Evolutionary conservation across 1,140 invertebrate species (phyloP).

Genomic region (Lysiphlebus fabarum): DNA sequence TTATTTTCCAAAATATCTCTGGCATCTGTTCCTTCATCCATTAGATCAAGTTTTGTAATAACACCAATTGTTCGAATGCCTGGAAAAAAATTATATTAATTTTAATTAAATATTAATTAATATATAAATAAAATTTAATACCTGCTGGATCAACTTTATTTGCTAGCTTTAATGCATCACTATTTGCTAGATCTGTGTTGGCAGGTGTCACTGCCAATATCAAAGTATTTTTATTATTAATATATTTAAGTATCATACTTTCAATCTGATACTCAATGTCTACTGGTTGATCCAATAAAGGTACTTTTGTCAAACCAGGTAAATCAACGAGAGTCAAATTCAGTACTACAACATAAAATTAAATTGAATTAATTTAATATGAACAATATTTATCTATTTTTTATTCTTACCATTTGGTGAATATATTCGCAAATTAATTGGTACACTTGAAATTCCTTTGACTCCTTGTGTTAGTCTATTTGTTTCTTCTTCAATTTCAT

Average conservation of each 20-base stretch:
- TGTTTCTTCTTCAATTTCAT: conserved; percentile 97
- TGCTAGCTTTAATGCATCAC: conserved; percentile 91
- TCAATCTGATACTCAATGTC: conserved; percentile 94
- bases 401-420: conserved; percentile 75
- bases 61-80: conserved; percentile 98
- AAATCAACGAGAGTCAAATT: conserved; percentile 95
- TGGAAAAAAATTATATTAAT: conserved; percentile 40
- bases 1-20: conserved; percentile 98
- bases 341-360: conserved; percentile 55
- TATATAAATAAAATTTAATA: conserved; percentile 34
- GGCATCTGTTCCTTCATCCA: conserved; percentile 99
- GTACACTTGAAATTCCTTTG: conserved; percentile 97
- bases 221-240: conserved; percentile 87
- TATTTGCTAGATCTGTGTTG: conserved; percentile 94
- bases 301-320: conserved; percentile 93
- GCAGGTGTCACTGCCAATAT: conserved; percentile 94
- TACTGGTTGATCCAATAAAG: conserved; percentile 89
- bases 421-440: conserved; percentile 97
- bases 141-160: conserved; percentile 95
- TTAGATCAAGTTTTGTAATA: conserved; percentile 98
- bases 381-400: too few species aligned
- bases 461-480: conserved; percentile 94
- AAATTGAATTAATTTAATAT: too few species aligned
- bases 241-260: conserved; percentile 93
- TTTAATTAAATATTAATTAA: too few species aligned